Evolutionary conservation across 2,888 invertebrate species (phyloP), one percentile per base, ranked within the genome.

Genomic region (Melinaea marsaeus): DNA sequence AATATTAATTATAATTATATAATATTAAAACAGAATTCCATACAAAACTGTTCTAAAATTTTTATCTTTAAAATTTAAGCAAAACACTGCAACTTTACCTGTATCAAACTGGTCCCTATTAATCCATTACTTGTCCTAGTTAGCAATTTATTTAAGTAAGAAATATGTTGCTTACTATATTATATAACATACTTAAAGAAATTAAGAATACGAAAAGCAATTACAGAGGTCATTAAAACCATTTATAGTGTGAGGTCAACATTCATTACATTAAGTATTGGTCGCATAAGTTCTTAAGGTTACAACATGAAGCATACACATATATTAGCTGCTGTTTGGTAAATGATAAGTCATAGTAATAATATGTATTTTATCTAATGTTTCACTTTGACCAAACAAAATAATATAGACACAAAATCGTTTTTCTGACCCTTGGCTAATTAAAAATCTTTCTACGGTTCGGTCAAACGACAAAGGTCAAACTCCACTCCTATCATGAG

Each of bases 201-300:
- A 63, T 62, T 64, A 64, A 61, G 55, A 57, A 60, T 64, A 61
- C 55, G 57, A 57, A 63, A 47, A 60, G 61, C 60, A 60, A 64
- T 61, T 55, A 61, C 59, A 57, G 13, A 55, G 55, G 46, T 60
- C 56, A 55, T 62, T 62, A 66, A 42, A 22, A 60, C 64, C 64
- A 51, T 64, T 60, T 66, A 64, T 64, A 54, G 63, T 63, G 37
- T 47, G 11, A 62, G 60, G 61, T 64, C 57, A 61, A 42, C 55
- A 37, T 56, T 60, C 60, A 60, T 45, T 61, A 56, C 45, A 56
- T 22, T 48, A 35, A 51, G 51, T 32, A 51, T 51, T 51, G 9
- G n/a, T 47, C 47, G 35, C 46, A 47, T 57, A 54, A 57, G 51
- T 60, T 60, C 54, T 60, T 57, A 57, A 63, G 60, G 46, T 48